Conservation (phyloP, 2,888 invertebrate genomes). For the Anagyrus pseudococci region DNA sequence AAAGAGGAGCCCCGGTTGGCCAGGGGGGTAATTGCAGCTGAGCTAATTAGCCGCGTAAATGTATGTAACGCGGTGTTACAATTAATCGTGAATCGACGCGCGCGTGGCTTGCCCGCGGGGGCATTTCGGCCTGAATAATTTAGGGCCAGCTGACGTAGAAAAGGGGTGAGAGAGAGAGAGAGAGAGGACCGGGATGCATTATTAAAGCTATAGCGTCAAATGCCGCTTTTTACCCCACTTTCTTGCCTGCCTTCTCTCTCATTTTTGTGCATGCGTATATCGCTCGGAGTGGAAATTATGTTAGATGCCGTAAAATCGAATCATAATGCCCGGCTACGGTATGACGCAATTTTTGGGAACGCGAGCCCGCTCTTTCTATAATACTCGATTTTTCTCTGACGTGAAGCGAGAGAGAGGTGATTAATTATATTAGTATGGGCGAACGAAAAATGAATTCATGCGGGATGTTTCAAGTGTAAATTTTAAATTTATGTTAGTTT, state of each 20-base stretch:
- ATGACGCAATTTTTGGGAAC: background rate
- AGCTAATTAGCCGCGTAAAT: conserved; percentile 27
- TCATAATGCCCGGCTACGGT: background rate
- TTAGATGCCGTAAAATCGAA: background rate
- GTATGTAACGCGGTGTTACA: conserved; percentile 7
- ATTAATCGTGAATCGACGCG: conserved; percentile 15
- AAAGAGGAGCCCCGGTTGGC: background rate
- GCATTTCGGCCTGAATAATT: conserved; percentile 11
- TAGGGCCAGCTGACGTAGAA: conserved; percentile 25
- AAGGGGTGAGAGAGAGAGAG: conserved; percentile 29
- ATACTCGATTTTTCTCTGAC: too few species aligned
- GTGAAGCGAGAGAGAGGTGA: too few species aligned
- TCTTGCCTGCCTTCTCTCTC: background rate
- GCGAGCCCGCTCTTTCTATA: background rate
- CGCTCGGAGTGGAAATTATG: background rate
- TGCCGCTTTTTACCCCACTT: background rate
- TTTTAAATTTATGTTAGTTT: background rate
- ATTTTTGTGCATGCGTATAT: background rate
- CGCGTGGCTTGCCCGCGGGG: background rate
- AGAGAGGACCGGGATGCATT: background rate
- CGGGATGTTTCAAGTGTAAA: background rate
- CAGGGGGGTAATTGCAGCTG: conserved; percentile 9
- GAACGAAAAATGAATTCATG: background rate
- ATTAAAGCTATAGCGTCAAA: conserved; percentile 15
- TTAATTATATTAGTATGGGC: background rate